phyloP scores from a whole-genome alignment of 1,140 invertebrate genomes.

The Cherax quadricarinatus region DNA sequence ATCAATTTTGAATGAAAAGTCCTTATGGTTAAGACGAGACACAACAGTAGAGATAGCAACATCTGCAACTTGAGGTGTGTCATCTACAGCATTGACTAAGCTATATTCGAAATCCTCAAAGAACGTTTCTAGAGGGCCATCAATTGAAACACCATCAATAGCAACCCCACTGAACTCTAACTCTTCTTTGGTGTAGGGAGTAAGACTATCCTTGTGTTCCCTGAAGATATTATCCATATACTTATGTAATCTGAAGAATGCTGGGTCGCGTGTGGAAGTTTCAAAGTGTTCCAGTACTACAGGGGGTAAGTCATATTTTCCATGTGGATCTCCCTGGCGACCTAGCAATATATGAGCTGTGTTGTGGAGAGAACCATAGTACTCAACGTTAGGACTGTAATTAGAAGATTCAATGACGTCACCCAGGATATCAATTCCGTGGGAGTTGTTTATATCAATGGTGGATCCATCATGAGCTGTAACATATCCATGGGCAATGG shows the following conservation, averaged over 20 bases:
- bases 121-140: constrained; percentile 11
- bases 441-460: constrained; percentile 22
- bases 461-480: not conserved
- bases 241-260: constrained; percentile 36
- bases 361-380: constrained; percentile 55
- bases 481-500: constrained; percentile 39
- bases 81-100: constrained; percentile 48
- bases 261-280: constrained; percentile 31
- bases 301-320: constrained; percentile 35
- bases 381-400: constrained; percentile 34
- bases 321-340: constrained; percentile 48
- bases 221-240: constrained; percentile 55
- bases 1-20: constrained; percentile 7
- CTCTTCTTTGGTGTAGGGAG: constrained; percentile 30
- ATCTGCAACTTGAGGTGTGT: not conserved
- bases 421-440: constrained; percentile 43
- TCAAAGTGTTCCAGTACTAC: constrained; percentile 46
- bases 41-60: constrained; percentile 8
- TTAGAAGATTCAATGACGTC: constrained; percentile 47
- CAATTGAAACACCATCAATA: constrained; percentile 8
- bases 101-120: constrained; percentile 60
- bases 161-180: constrained; percentile 32
- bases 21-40: constrained; percentile 29
- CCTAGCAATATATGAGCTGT: constrained; percentile 40
- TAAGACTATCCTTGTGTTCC: constrained; percentile 37